phyloP scores from a whole-genome alignment of 2,113 vertebrate species.

The Aramus guarauna region DNA sequence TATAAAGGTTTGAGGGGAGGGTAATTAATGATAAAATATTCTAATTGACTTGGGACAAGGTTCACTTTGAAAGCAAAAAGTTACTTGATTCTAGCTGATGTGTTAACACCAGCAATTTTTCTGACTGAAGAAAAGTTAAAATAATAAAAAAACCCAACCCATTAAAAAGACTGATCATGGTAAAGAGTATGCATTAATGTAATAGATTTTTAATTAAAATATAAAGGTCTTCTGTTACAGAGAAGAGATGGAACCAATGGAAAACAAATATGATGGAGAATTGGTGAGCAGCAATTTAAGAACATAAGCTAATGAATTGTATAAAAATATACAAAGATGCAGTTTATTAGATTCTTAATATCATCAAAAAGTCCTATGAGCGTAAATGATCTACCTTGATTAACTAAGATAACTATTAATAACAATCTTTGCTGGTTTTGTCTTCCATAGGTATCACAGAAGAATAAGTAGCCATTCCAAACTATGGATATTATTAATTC shows the following conservation, averaged over 20 bases:
- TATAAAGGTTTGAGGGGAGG: neutral
- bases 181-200: neutral
- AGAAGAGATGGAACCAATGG: neutral
- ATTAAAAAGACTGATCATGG: neutral
- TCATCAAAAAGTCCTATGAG: neutral
- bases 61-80: neutral
- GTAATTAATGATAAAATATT: neutral
- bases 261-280: neutral
- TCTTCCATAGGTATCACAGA: neutral
- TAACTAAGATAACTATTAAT: neutral
- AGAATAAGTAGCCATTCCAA: neutral
- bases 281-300: neutral
- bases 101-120: neutral
- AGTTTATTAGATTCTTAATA: neutral
- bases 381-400: neutral
- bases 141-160: neutral
- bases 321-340: neutral
- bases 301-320: neutral
- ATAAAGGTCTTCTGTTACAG: constrained; percentile 18
- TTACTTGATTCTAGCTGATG: neutral
- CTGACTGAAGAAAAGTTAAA: neutral
- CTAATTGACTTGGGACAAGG: neutral
- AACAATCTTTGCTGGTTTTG: neutral
- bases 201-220: neutral
- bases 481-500: neutral